These are phyloP conservation scores for Delphinus delphis DNA, from an alignment of 2,113 vertebrate genomes.

Conservation along the genomic window DNA sequence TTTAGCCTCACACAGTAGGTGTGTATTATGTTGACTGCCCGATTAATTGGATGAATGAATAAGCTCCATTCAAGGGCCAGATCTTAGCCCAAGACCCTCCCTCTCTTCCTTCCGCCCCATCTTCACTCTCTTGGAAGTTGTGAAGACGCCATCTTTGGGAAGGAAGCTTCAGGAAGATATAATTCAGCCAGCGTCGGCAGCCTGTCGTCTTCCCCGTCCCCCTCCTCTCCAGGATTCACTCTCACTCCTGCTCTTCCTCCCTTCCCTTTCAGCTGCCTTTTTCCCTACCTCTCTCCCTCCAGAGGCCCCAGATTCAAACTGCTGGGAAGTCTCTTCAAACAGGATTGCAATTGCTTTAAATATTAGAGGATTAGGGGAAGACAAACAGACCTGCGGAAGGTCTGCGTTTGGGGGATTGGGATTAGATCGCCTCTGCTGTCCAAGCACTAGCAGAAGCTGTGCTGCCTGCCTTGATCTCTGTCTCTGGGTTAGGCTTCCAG, in stretches of 20 bases:
- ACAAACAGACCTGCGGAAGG: conserved; percentile 74
- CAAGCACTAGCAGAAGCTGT: conserved; percentile 63
- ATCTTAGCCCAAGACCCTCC: neutral
- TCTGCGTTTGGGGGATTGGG: conserved; percentile 71
- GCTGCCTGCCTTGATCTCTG: neutral
- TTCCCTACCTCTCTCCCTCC: neutral
- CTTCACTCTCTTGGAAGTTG: neutral
- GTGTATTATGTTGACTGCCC: neutral
- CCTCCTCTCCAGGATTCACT: neutral
- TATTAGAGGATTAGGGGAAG: conserved; percentile 80
- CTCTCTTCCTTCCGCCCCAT: neutral
- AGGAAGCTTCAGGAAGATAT: neutral
- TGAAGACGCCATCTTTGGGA: neutral
- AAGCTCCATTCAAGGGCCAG: neutral
- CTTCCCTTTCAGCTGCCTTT: neutral
- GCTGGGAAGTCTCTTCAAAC: conserved; percentile 76
- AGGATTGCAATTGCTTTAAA: conserved; percentile 79
- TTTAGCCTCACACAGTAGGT: neutral
- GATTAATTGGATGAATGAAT: neutral
- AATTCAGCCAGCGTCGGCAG: neutral
- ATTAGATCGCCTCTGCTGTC: conserved; percentile 67
- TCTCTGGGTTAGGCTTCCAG: neutral
- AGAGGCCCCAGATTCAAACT: conserved; percentile 66
- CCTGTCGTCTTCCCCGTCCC: neutral
- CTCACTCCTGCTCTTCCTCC: neutral